Conservation (phyloP, 2,113 vertebrate species). For the Willisornis vidua region DNA sequence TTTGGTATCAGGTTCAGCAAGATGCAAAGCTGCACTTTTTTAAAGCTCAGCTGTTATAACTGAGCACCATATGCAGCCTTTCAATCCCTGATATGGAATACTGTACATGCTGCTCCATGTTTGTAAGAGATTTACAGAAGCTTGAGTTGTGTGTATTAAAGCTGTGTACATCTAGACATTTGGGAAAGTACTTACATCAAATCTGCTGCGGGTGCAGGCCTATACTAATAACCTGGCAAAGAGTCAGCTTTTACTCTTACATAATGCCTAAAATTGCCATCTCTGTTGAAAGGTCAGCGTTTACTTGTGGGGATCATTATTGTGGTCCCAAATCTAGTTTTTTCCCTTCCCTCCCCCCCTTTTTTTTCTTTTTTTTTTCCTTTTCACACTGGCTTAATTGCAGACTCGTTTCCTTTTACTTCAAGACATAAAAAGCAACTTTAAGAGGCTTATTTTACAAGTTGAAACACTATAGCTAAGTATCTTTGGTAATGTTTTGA, state of each 20-base stretch:
- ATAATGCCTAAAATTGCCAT: conserved; percentile 61
- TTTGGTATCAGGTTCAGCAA: conserved; percentile 70
- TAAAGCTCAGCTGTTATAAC: conserved; percentile 78
- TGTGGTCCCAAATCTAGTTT: not conserved
- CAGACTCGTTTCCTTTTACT: not conserved
- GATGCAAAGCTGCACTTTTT: conserved; percentile 75
- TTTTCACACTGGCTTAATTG: conserved; percentile 15
- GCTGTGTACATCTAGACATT: conserved; percentile 73
- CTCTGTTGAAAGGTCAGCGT: conserved; percentile 54
- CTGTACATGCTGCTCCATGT: conserved; percentile 74
- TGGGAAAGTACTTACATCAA: conserved; percentile 70
- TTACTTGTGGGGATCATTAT: conserved; percentile 29
- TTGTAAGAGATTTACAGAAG: conserved; percentile 78
- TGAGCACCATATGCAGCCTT: conserved; percentile 79
- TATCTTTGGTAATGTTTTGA: conserved; percentile 53
- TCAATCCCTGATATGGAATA: conserved; percentile 71
- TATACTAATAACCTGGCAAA: conserved; percentile 64
- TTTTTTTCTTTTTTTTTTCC: not conserved
- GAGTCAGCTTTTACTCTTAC: conserved; percentile 53
- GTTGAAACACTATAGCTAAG: conserved; percentile 53
- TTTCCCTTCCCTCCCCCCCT: too few species aligned
- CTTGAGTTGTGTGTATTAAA: conserved; percentile 74
- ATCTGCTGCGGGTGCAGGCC: conserved; percentile 61
- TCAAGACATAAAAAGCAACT: conserved; percentile 10
- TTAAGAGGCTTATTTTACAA: conserved; percentile 26